Evolutionary conservation across 2,113 vertebrate genomes (phyloP), one percentile per base, ranked within the genome.

Genomic region (Gobius niger): DNA sequence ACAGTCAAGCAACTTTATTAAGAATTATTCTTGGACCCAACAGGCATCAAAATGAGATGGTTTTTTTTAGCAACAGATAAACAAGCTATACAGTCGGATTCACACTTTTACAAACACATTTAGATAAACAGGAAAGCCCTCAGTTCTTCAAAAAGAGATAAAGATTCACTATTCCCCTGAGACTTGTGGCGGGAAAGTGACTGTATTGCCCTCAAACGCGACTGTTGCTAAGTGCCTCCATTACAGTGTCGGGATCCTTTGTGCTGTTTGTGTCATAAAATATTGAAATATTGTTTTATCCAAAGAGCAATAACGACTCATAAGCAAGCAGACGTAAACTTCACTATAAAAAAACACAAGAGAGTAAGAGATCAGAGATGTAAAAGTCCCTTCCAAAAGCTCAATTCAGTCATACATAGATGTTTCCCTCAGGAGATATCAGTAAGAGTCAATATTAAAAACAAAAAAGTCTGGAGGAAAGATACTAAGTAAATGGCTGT

Each of bases 131-230:
- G 19, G 52, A 75, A 75, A 75, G 74, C 65, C 53, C 67, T 72
- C 44, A 68, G 75, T 81, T 73, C 56, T 81, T 76, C 71, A 71
- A 76, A 72, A 75, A 60, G 76, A 79, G 76, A 79, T 15, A 42
- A 84, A 61, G 24, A 82, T 85, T 85, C 82, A 77, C 76, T 79
- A 83, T 67, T 81, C 77, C 76, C 76, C 24, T 1, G 72, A 78
- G 77, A 80, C 57, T 63, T 59, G 66, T 60, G 40, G 76, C 73
- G 49, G 47, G 16, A 68, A 72, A 60, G 40, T 77, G 68, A 82
- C 73, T 60, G 67, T 44, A 62, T n/a, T 13, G 16, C 70, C 66
- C 72, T 83, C 73, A 56, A 73, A 84, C 77, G 47, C 56, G 67
- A 73, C 49, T 63, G 52, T 7, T 73, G 72, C 52, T 70, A 81